These are phyloP conservation scores for Drosophila mimica DNA, from an alignment of 2,888 invertebrate genomes.

Conservation along the genomic window DNA sequence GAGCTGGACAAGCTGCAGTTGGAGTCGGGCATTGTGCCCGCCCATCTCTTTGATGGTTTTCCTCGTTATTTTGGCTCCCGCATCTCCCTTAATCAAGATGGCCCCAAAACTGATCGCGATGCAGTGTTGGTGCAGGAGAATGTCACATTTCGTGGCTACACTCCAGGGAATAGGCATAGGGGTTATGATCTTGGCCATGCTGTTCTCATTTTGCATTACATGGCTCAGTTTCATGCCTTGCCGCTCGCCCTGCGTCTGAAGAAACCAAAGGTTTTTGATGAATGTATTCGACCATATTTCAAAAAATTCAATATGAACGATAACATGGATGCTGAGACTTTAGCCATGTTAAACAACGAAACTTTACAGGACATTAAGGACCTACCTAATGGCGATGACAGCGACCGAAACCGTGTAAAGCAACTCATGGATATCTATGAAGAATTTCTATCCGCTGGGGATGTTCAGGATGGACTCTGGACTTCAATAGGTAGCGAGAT, in stretches of 20 bases:
- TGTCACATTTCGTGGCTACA: constrained; percentile 86
- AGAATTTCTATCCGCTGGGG: constrained; percentile 56
- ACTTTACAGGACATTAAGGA: constrained; percentile 54
- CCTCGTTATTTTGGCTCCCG: constrained; percentile 87
- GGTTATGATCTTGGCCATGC: constrained; percentile 86
- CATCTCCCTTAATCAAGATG: constrained; percentile 82
- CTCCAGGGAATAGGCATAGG: constrained; percentile 85
- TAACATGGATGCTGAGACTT: constrained; percentile 48
- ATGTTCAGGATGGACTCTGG: constrained; percentile 85
- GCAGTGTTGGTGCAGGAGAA: constrained; percentile 87
- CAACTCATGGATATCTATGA: constrained; percentile 62
- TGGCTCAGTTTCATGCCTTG: constrained; percentile 87
- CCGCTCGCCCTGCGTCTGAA: constrained; percentile 86
- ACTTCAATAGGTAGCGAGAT: constrained; percentile 84
- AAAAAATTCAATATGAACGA: constrained; percentile 71
- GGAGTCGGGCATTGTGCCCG: constrained; percentile 85
- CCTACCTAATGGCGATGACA: constrained; percentile 57
- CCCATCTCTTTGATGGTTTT: constrained; percentile 85
- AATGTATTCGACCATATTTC: constrained; percentile 84
- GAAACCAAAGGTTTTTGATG: constrained; percentile 85
- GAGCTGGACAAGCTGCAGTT: constrained; percentile 85
- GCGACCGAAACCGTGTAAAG: constrained; percentile 51
- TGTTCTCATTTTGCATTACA: constrained; percentile 85
- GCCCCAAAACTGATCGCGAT: constrained; percentile 86
- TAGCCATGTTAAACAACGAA: constrained; percentile 55